Conservation (phyloP, 2,797 vertebrate genomes). For the Morus bassanus region DNA sequence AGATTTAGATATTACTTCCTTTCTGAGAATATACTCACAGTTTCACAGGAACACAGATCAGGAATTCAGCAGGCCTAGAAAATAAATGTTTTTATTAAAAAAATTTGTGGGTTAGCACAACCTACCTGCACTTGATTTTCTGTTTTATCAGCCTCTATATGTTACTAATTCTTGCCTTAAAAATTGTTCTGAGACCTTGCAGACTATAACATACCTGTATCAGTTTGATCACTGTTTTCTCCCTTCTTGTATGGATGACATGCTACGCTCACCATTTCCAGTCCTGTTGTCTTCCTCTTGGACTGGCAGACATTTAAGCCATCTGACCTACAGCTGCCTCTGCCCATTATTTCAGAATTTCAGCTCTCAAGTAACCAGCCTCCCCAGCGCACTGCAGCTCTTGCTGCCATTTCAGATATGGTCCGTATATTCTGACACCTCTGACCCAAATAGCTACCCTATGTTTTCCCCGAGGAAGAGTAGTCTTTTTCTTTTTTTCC, state of each 20-base stretch:
- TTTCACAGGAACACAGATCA: neutral
- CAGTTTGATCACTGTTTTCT: fast-evolving
- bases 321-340: neutral
- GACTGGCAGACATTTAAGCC: neutral
- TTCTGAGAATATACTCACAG: neutral
- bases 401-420: neutral
- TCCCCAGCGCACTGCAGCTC: neutral
- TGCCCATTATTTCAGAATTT: neutral
- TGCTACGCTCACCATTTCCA: neutral
- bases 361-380: neutral
- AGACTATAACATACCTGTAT: neutral
- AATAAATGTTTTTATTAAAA: neutral
- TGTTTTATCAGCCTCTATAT: neutral
- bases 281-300: neutral
- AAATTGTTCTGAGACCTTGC: neutral
- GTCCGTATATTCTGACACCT: neutral
- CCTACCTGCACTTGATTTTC: neutral
- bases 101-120: neutral
- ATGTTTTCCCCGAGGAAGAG: neutral
- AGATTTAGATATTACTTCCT: neutral
- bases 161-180: neutral
- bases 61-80: neutral
- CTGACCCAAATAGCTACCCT: neutral
- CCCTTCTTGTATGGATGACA: neutral
- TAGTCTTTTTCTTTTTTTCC: neutral